Evolutionary conservation across 2,888 invertebrate genomes (phyloP).

Genomic region (Macaria liturata): DNA sequence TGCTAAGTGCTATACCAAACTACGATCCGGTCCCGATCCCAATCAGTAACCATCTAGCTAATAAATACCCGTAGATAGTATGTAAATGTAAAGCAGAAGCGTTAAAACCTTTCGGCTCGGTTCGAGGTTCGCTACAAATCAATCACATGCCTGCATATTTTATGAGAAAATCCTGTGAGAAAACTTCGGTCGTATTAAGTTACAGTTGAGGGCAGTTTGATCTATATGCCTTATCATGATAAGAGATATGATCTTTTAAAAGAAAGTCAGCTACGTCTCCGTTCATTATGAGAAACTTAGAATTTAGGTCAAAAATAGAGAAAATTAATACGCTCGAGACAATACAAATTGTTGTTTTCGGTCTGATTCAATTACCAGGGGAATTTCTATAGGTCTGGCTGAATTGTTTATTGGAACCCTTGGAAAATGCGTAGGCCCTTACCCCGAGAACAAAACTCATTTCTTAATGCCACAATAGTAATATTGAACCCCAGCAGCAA

Average conservation of each 20-base stretch:
- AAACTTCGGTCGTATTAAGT: constrained; percentile 17
- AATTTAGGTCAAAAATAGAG: constrained; percentile 6
- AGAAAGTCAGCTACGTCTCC: constrained; percentile 1
- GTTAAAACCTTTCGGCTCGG: constrained; percentile 15
- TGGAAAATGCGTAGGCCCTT: constrained; percentile 21
- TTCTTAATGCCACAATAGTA: constrained; percentile 41
- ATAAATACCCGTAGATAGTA: constrained; percentile 26
- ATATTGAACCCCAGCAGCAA: constrained; percentile 50
- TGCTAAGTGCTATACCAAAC: constrained; percentile 39
- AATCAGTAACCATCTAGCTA: constrained; percentile 22
- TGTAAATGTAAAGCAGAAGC: constrained; percentile 28
- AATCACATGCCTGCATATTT: constrained; percentile 25
- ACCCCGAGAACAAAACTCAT: constrained; percentile 30
- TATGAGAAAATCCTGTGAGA: constrained; percentile 21
- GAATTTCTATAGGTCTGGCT: constrained; percentile 14
- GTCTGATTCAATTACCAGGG: constrained; percentile 18
- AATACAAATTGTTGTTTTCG: constrained; percentile 15
- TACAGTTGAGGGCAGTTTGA: constrained; percentile 16
- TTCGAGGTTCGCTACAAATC: constrained; percentile 23
- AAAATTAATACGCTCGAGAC: constrained; percentile 9
- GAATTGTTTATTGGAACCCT: constrained; percentile 12
- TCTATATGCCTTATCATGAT: constrained; percentile 1
- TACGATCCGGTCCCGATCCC: constrained; percentile 30
- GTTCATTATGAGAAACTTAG: not conserved
- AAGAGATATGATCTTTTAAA: constrained; percentile 4